These are phyloP conservation scores for Cylloceria caligata DNA, from an alignment of 2,888 invertebrate genomes.

Conservation along the genomic window DNA sequence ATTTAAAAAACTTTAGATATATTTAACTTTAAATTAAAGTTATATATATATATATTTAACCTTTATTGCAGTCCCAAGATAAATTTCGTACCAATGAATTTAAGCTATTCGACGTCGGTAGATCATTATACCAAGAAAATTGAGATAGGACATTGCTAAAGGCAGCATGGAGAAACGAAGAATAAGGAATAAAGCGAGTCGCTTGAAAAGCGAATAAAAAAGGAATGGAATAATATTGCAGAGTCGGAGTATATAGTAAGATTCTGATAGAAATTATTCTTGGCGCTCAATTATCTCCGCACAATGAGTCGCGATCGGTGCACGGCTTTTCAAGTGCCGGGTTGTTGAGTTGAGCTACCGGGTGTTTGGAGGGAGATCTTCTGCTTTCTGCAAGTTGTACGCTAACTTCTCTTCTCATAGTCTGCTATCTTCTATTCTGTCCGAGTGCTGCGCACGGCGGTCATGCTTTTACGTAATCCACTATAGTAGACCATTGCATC, in stretches of 20 bases:
- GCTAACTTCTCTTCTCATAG: neutral
- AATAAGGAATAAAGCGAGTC: slow-evolving; percentile 20
- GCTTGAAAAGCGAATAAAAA: slow-evolving; percentile 12
- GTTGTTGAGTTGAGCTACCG: slow-evolving; percentile 21
- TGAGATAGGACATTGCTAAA: neutral
- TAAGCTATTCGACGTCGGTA: neutral
- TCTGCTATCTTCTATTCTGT: slow-evolving; percentile 9
- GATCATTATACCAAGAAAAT: neutral
- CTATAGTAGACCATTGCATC: slow-evolving; percentile 69
- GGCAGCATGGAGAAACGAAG: neutral
- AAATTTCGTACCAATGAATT: neutral
- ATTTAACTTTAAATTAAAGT: no score
- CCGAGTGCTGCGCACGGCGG: slow-evolving; percentile 27
- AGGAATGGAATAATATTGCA: slow-evolving; percentile 4
- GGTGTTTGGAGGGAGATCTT: slow-evolving; percentile 18
- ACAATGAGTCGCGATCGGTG: slow-evolving; percentile 64
- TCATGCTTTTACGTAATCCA: neutral
- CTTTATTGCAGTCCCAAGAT: neutral
- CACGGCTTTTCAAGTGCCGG: slow-evolving; percentile 7
- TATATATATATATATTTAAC: no score
- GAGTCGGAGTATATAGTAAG: slow-evolving; percentile 42
- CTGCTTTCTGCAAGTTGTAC: slow-evolving; percentile 10
- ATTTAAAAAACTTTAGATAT: no score
- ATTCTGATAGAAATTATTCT: slow-evolving; percentile 70
- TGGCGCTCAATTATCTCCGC: slow-evolving; percentile 72